A percentile compares a stretch with the other conserved stretches of the same genome.
Evolutionary conservation across 2,113 vertebrate genomes (phyloP).

Genomic region (Limnothrissa miodon): DNA sequence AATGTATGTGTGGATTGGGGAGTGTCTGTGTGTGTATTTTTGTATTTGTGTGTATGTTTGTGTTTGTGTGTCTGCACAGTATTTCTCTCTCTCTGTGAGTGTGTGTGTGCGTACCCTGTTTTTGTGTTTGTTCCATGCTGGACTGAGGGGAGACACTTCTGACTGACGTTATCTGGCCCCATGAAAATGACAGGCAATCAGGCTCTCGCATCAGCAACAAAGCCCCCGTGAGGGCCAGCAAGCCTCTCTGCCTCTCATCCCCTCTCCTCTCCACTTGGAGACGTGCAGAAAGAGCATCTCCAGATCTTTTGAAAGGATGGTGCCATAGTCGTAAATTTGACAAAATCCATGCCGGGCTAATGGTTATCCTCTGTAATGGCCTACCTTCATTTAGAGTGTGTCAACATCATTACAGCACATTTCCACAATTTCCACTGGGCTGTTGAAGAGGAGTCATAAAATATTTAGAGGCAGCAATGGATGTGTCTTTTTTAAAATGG

Average conservation of each 20-base stretch:
- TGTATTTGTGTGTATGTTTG: not conserved
- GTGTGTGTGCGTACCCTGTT: not conserved
- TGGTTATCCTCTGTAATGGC: not conserved
- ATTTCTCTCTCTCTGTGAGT: not conserved
- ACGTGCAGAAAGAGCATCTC: not conserved
- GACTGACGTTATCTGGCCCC: not conserved
- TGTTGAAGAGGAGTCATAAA: not conserved
- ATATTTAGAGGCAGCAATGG: conserved; percentile 1
- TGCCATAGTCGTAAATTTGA: conserved; percentile 2
- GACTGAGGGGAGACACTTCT: not conserved
- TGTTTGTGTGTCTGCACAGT: not conserved
- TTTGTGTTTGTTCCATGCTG: not conserved
- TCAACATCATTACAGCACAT: not conserved
- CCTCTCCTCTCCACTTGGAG: not conserved
- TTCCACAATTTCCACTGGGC: not conserved
- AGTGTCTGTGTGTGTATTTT: not conserved
- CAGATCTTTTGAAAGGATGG: not conserved
- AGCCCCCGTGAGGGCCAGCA: not conserved
- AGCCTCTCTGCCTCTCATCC: not conserved
- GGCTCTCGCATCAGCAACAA: not conserved
- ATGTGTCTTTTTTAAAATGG: conserved; percentile 35
- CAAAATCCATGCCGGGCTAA: not conserved
- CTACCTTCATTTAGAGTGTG: not conserved
- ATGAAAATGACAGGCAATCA: not conserved
- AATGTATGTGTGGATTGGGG: not conserved